Percentiles rank a stretch among this genome's conserved stretches.
These are phyloP conservation scores for Magallana ariakensis DNA, from an alignment of 1,140 invertebrate genomes.

Conservation along the genomic window DNA sequence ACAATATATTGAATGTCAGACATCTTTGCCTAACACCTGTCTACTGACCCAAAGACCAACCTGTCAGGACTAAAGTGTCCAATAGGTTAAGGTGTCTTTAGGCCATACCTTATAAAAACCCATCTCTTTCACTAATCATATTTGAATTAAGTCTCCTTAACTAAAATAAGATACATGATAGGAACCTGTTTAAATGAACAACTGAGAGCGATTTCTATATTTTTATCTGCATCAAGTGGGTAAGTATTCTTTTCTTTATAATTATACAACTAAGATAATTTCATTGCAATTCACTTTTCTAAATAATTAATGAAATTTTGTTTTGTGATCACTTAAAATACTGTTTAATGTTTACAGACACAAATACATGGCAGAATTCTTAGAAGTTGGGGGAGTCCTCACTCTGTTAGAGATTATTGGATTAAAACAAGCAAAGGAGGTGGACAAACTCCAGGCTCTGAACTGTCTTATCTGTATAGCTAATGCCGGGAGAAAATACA, in stretches of 20 bases:
- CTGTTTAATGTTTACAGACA: constrained; percentile 66
- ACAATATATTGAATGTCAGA: no score
- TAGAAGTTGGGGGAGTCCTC: constrained; percentile 79
- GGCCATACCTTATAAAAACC: no score
- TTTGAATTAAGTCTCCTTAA: background rate
- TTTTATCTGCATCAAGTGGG: constrained; percentile 79
- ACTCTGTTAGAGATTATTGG: constrained; percentile 78
- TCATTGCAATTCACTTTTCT: background rate
- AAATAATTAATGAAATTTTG: constrained; percentile 22
- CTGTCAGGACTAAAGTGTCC: no score
- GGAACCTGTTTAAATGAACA: constrained; percentile 78
- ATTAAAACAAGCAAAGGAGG: constrained; percentile 78
- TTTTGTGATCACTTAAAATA: background rate
- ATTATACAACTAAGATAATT: constrained; percentile 9
- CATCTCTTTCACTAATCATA: no score
- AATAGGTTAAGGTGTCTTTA: no score
- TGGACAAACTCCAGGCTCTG: constrained; percentile 76
- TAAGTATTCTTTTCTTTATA: constrained; percentile 61
- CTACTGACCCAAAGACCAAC: no score
- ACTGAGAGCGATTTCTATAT: constrained; percentile 75
- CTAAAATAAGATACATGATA: constrained; percentile 75
- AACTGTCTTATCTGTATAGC: constrained; percentile 75
- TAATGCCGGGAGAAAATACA: constrained; percentile 79
- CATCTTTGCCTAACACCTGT: no score
- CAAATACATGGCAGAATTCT: constrained; percentile 79